Conservation (phyloP, 2,888 invertebrate genomes). For the Eupithecia subumbrata region DNA sequence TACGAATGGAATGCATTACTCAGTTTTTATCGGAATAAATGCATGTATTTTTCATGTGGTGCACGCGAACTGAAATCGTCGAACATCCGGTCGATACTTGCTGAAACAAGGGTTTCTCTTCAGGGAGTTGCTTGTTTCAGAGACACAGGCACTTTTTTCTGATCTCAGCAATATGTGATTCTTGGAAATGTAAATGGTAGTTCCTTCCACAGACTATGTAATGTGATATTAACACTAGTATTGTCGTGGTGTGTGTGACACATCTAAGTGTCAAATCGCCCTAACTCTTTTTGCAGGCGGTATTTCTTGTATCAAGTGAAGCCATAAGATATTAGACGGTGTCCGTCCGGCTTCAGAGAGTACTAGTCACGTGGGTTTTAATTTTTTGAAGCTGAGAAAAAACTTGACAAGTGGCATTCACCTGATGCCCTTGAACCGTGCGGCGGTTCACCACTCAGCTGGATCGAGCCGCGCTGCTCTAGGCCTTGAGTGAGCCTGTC, state of each 20-base stretch:
- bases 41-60: constrained; percentile 41
- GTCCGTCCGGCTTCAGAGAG: constrained; percentile 73
- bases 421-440: constrained; percentile 79
- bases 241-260: neutral
- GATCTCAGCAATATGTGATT: neutral
- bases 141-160: neutral
- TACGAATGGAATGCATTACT: constrained; percentile 32
- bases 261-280: neutral
- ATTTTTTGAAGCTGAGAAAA: constrained; percentile 62
- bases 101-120: neutral
- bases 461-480: constrained; percentile 63
- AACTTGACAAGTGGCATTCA: constrained; percentile 79
- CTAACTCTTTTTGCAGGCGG: neutral
- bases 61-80: constrained; percentile 1
- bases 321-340: constrained; percentile 60
- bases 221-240: neutral
- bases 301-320: constrained; percentile 22
- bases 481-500: constrained; percentile 73
- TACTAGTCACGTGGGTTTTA: constrained; percentile 69
- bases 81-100: neutral
- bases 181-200: neutral
- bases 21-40: constrained; percentile 25
- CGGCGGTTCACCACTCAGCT: constrained; percentile 76
- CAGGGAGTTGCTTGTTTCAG: neutral
- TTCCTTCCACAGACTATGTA: neutral